phyloP scores from a whole-genome alignment of 2,888 invertebrate species.

The Catocala sponsa region DNA sequence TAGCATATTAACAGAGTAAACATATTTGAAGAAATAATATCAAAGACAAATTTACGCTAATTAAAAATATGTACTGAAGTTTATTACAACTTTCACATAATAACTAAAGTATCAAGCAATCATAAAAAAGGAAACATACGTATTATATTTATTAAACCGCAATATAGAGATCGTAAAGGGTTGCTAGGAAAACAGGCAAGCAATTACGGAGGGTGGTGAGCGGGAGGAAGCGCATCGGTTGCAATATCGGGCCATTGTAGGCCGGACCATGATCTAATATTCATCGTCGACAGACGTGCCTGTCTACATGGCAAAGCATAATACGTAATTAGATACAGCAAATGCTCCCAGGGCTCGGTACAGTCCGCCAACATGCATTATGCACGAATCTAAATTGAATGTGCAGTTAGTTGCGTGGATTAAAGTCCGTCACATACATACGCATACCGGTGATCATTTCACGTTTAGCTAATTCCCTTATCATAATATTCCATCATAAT shows the following conservation, averaged over 20 bases:
- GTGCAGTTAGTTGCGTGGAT: conserved; percentile 80
- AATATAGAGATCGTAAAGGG: not conserved
- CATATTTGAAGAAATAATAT: too few relatives aligned
- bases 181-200: conserved; percentile 43
- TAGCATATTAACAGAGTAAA: too few relatives aligned
- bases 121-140: too few relatives aligned
- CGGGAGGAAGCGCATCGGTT: conserved; percentile 56
- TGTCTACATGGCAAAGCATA: conserved; percentile 83
- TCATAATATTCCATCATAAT: too few relatives aligned
- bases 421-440: conserved; percentile 61
- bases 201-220: conserved; percentile 64
- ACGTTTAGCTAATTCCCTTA: conserved; percentile 44
- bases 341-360: conserved; percentile 75
- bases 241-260: conserved; percentile 71
- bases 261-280: conserved; percentile 81
- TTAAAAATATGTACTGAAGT: too few relatives aligned
- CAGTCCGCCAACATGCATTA: conserved; percentile 76
- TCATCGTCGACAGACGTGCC: conserved; percentile 80
- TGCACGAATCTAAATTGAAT: conserved; percentile 85
- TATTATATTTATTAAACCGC: too few relatives aligned
- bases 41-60: too few relatives aligned
- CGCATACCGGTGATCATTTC: conserved; percentile 48
- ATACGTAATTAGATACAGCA: conserved; percentile 86
- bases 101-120: too few relatives aligned
- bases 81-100: too few relatives aligned